A percentile compares a stretch with the other conserved stretches of the same genome.
phyloP scores from a whole-genome alignment of 2,113 vertebrate species.

The Pheucticus melanocephalus region DNA sequence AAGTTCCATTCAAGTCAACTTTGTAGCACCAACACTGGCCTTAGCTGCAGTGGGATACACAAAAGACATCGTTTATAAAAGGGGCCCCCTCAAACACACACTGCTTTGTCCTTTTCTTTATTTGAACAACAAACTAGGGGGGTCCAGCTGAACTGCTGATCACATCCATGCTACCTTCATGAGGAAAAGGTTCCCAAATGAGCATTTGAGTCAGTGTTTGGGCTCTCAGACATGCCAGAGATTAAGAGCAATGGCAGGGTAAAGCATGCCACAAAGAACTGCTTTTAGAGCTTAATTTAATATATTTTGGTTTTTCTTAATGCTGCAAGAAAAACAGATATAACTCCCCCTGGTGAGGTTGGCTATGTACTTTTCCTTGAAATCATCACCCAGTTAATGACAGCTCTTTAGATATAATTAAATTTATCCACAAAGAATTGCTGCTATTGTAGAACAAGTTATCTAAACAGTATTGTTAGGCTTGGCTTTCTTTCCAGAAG shows the following conservation, averaged over 20 bases:
- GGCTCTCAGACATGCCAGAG: not conserved
- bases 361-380: not conserved
- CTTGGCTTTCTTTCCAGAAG: not conserved
- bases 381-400: not conserved
- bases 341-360: accelerated
- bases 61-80: not conserved
- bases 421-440: not conserved
- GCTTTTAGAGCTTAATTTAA: not conserved
- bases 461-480: not conserved
- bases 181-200: not conserved
- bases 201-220: not conserved
- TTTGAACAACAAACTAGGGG: not conserved
- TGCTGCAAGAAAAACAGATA: not conserved
- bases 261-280: not conserved
- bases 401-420: not conserved
- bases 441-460: not conserved
- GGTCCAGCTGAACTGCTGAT: not conserved
- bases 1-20: not conserved
- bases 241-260: not conserved
- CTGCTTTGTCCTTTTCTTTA: not conserved
- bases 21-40: not conserved
- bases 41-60: not conserved
- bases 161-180: not conserved
- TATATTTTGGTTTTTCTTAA: not conserved
- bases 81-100: not conserved